Conservation (phyloP, 2,888 invertebrate species). For the Eubasilissa splendida region DNA sequence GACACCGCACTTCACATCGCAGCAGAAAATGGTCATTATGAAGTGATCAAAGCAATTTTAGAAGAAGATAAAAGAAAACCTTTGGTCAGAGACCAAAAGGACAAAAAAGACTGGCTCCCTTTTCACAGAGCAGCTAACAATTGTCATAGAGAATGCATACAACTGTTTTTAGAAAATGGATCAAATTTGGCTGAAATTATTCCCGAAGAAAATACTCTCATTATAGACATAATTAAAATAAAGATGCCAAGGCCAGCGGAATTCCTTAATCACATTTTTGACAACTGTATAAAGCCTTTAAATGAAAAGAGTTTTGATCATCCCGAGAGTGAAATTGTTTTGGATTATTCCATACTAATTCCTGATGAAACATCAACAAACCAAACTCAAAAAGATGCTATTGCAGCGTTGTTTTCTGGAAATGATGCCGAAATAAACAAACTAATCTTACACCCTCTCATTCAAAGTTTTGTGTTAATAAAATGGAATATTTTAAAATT, state of each 20-base stretch:
- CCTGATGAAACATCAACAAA: conserved; percentile 60
- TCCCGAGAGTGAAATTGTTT: conserved; percentile 67
- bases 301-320: conserved; percentile 68
- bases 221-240: conserved; percentile 71
- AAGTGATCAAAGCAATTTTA: conserved; percentile 62
- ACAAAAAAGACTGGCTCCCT: conserved; percentile 65
- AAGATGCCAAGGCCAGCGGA: conserved; percentile 72
- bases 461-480: conserved; percentile 73
- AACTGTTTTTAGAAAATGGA: conserved; percentile 66
- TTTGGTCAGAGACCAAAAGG: conserved; percentile 24
- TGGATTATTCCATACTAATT: conserved; percentile 71
- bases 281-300: conserved; percentile 68
- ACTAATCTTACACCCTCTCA: conserved; percentile 72
- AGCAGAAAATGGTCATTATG: conserved; percentile 65
- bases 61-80: neutral
- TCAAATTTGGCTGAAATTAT: conserved; percentile 67
- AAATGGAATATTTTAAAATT: conserved; percentile 73
- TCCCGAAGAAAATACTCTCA: conserved; percentile 67
- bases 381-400: conserved; percentile 72
- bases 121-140: conserved; percentile 71
- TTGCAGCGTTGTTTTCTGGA: conserved; percentile 71
- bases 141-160: conserved; percentile 74
- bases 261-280: conserved; percentile 71
- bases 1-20: conserved; percentile 71
- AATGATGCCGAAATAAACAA: conserved; percentile 69